Evolutionary conservation across 1,140 invertebrate species (phyloP).

Genomic region (Drosophila micromelanica): DNA sequence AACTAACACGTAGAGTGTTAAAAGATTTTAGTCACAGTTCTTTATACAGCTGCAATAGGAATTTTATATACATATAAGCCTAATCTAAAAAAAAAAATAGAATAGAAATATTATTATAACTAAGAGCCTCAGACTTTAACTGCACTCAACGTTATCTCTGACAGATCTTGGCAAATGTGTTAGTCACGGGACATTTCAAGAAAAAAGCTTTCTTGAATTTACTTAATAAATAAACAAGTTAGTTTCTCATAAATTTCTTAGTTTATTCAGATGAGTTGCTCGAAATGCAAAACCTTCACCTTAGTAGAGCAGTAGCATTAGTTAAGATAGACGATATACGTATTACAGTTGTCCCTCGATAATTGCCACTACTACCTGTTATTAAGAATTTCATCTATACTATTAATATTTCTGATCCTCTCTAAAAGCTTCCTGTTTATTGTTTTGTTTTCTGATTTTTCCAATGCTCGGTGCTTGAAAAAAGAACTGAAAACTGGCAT

Average conservation of each 20-base stretch:
- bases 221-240: background rate
- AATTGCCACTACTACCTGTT: background rate
- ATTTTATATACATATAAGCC: slow-evolving; percentile 30
- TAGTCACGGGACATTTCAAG: slow-evolving; percentile 20
- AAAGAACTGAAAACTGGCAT: no score
- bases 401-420: no score
- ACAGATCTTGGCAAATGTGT: slow-evolving; percentile 8
- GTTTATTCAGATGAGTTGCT: no score
- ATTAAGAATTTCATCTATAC: no score
- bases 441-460: no score
- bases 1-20: slow-evolving; percentile 36
- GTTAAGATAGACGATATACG: slow-evolving; percentile 1
- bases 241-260: background rate
- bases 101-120: background rate
- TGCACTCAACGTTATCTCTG: background rate
- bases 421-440: no score
- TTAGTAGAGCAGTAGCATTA: background rate
- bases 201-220: background rate
- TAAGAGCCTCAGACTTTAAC: background rate
- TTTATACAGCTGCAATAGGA: slow-evolving; percentile 22
- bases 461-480: no score
- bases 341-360: background rate
- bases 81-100: slow-evolving; percentile 1
- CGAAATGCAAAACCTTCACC: background rate
- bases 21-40: slow-evolving; percentile 46